Conservation (phyloP, 92 coral and sea anemone species). For the Epizoanthus scotinus region DNA sequence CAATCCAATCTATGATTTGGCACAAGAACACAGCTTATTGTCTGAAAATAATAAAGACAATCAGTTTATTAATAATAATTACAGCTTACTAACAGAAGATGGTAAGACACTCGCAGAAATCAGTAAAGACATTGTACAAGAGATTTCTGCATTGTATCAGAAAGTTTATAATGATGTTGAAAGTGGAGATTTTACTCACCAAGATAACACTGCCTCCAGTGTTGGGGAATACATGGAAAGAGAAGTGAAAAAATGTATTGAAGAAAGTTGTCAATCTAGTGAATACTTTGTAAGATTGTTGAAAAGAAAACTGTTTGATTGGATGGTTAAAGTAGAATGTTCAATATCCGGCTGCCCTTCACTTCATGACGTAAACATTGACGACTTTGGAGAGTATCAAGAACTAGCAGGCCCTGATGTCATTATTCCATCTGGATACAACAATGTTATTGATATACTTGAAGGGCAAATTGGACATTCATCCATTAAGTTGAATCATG, state of each 20-base stretch:
- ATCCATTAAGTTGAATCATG: slow-evolving; percentile 28
- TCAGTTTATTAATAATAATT: no score
- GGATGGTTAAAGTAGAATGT: slow-evolving; percentile 42
- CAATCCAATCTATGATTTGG: slow-evolving; percentile 51
- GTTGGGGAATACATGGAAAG: slow-evolving; percentile 38
- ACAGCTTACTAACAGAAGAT: no score
- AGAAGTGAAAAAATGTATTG: slow-evolving; percentile 30
- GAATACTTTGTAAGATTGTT: neutral
- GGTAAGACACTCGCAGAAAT: no score
- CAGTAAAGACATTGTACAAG: no score
- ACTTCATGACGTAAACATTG: slow-evolving; percentile 20
- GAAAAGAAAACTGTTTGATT: slow-evolving; percentile 32
- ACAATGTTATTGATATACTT: slow-evolving; percentile 23
- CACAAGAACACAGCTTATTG: slow-evolving; percentile 23
- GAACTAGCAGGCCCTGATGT: slow-evolving; percentile 30
- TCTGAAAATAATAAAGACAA: neutral
- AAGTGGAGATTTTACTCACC: no score
- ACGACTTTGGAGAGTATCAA: slow-evolving; percentile 36
- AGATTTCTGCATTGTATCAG: no score
- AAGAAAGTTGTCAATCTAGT: slow-evolving; percentile 6
- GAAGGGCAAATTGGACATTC: neutral
- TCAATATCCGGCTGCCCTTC: slow-evolving; percentile 12
- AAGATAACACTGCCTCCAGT: no score
- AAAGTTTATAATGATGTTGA: no score
- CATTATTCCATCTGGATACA: slow-evolving; percentile 40